Evolutionary conservation across 2,797 vertebrate genomes (phyloP), one percentile per base, ranked within the genome.

Genomic region (Brachyalestes nurse): DNA sequence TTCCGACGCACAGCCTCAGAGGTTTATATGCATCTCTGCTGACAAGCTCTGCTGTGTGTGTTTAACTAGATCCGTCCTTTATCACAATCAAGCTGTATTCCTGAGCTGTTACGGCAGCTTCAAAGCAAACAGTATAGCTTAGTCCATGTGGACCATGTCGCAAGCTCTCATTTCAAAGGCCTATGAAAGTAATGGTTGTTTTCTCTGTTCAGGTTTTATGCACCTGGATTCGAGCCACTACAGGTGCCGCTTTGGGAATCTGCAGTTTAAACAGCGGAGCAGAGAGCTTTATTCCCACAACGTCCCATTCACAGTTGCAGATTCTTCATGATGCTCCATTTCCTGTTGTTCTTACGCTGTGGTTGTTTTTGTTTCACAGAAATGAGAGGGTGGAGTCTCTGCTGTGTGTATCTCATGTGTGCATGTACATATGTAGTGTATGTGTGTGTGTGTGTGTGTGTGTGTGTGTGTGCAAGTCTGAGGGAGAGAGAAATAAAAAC

Each of bases 351-450:
- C 85, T 79, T 58, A 45, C 55, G 19, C 74, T 77, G 77, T 58
- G 64, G 75, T 80, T 80, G 75, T 79, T 84, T 45, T 82, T 62
- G 45, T 75, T 57, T 80, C 61, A 66, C 78, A 53, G 75, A 82
- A 82, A 84, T 82, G 70, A 84, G 74, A 58, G 78, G 82, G 75
- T 84, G 77, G 72, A 72, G 79, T 82, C 80, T 84, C 21, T 7
- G 6, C 21, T 53, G 42, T 69, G 21, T 57, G 25, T 70, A 13
- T 62, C 64, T 78, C 42, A 55, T 38, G 57, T 71, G 51, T 75
- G 16, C 49, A 47, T 60, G 58, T 67, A 55, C 19, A 23, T 69
- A 16, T 28, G 28, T 28, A 55, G 19, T 64, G 58, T 77, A 60
- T 66, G 47, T 72, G 25, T 66, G 80, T 77, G 67, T n/a, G 19